These are phyloP conservation scores for Drosophila melanogaster DNA, from an alignment of 1,140 invertebrate genomes.

Conservation along the genomic window Release_6_plus_ISO1_MT NC_004354.4:12257501-12258000, in stretches of 20 bases:
- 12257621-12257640: conserved; percentile 44
- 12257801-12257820: conserved; percentile 8
- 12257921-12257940: conserved; percentile 18
- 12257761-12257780: neutral
- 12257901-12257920: conserved; percentile 74
- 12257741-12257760: conserved; percentile 2
- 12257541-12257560: neutral
- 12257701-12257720: conserved; percentile 28
- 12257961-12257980: neutral
- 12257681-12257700: conserved; percentile 32
- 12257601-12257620: conserved; percentile 43
- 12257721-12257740: conserved; percentile 41
- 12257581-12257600: conserved; percentile 5
- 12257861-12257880: conserved; percentile 65
- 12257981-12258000: conserved; percentile 5
- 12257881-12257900: conserved; percentile 69
- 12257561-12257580: conserved; percentile 24
- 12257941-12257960: neutral
- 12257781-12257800: neutral
- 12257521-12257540: neutral
- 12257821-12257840: conserved; percentile 56
- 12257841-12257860: conserved; percentile 43
- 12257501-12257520: neutral
- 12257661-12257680: conserved; percentile 26
- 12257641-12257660: conserved; percentile 42